Conservation (phyloP, 37 sponge, comb jelly and placozoan species). For the Halisarca cf. caerulea region DNA sequence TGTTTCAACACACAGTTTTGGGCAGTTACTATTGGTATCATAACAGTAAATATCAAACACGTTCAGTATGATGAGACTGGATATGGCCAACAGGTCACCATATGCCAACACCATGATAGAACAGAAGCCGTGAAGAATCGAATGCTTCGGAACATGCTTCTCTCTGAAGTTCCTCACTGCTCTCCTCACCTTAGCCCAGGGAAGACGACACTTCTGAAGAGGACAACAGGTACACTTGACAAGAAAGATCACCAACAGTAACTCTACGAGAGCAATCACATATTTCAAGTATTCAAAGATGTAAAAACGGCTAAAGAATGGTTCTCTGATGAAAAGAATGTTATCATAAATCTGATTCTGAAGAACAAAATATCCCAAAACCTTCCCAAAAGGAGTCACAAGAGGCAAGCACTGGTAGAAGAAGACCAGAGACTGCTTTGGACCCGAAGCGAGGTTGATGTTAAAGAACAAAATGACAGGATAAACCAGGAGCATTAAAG, state of each 20-base stretch:
- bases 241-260: no score
- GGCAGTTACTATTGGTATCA: neutral
- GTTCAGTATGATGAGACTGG: neutral
- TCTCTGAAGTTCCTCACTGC: neutral
- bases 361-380: no score
- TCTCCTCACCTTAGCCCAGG: neutral
- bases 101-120: neutral
- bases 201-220: neutral
- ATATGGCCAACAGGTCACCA: neutral
- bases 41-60: neutral
- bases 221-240: neutral
- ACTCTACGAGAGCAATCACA: no score
- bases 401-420: conserved; percentile 8
- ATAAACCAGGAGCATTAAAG: no score
- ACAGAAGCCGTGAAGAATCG: neutral
- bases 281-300: no score
- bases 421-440: neutral
- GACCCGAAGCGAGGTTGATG: conserved; percentile 20
- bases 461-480: conserved; percentile 9
- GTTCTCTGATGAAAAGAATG: no score
- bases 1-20: neutral
- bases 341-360: no score
- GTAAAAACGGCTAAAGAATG: no score
- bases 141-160: neutral
- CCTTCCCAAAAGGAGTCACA: neutral